Percentiles rank a stretch among this genome's conserved stretches.
These are phyloP conservation scores for Vesta saturnalis DNA, from an alignment of 2,888 invertebrate species.

Conservation along the genomic window DNA sequence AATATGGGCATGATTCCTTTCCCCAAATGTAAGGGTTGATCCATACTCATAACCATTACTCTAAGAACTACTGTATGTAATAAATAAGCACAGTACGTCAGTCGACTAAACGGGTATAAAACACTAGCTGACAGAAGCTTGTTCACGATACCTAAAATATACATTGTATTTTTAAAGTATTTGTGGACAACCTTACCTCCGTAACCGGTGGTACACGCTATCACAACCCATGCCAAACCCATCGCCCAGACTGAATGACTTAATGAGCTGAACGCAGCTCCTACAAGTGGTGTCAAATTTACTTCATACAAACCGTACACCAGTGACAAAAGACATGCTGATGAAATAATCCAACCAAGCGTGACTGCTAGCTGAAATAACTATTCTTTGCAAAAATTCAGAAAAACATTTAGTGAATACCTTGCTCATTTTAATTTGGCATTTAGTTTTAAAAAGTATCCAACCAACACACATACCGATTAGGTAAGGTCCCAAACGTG, in stretches of 20 bases:
- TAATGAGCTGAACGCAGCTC: conserved; percentile 82
- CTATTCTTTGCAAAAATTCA: neutral
- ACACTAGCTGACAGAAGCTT: conserved; percentile 78
- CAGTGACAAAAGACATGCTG: conserved; percentile 74
- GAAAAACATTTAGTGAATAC: conserved; percentile 60
- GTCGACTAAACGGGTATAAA: conserved; percentile 85
- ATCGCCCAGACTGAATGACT: conserved; percentile 87
- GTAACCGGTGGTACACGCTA: conserved; percentile 86
- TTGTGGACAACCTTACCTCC: conserved; percentile 68
- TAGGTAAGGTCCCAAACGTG: conserved; percentile 83
- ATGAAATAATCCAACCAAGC: conserved; percentile 78
- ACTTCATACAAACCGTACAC: conserved; percentile 82
- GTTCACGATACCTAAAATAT: conserved; percentile 70
- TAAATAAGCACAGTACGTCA: conserved; percentile 88
- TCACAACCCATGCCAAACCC: conserved; percentile 83
- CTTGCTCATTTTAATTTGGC: conserved; percentile 78
- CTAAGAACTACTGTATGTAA: conserved; percentile 86
- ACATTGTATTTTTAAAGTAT: neutral
- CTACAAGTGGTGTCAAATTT: conserved; percentile 73
- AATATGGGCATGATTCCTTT: conserved; percentile 80
- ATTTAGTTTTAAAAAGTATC: conserved; percentile 83
- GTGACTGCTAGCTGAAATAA: conserved; percentile 68
- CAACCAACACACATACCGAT: conserved; percentile 88
- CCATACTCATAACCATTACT: conserved; percentile 81
- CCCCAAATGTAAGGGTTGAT: conserved; percentile 83